These are phyloP conservation scores for Megalonaias nervosa DNA, from an alignment of 1,140 invertebrate species.

Conservation along the genomic window DNA sequence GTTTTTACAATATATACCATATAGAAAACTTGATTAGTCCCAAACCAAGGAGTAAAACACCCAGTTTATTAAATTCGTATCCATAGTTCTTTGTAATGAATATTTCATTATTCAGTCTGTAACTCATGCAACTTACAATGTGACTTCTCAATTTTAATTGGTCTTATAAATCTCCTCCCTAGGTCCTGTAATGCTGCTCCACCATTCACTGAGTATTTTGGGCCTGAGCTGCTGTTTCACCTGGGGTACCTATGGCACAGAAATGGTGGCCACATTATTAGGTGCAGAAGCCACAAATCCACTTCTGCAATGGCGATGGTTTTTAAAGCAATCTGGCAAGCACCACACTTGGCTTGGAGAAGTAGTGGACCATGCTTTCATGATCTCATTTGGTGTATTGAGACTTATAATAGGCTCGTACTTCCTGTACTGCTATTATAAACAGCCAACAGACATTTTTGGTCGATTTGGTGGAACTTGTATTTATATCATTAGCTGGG, in stretches of 20 bases:
- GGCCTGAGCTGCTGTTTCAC: constrained; percentile 53
- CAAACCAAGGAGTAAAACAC: no score
- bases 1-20: background rate
- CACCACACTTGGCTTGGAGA: constrained; percentile 54
- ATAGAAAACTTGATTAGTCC: background rate
- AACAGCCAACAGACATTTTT: constrained; percentile 57
- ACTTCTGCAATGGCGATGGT: constrained; percentile 70
- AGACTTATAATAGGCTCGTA: constrained; percentile 60
- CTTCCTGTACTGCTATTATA: constrained; percentile 63
- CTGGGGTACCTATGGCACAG: constrained; percentile 62
- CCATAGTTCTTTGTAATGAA: background rate
- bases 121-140: background rate
- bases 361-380: constrained; percentile 61
- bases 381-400: constrained; percentile 62
- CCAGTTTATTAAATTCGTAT: no score
- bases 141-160: background rate
- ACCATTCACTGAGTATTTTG: constrained; percentile 64
- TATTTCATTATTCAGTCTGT: background rate
- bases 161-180: background rate
- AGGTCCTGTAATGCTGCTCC: constrained; percentile 68
- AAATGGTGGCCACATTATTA: constrained; percentile 65
- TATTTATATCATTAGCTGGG: constrained; percentile 64
- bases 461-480: constrained; percentile 53
- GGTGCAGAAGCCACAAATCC: constrained; percentile 70
- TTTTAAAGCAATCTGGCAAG: constrained; percentile 56